Base-by-base conservation (phyloP, 2,113 vertebrate genomes). In the Stegastes partitus region DNA sequence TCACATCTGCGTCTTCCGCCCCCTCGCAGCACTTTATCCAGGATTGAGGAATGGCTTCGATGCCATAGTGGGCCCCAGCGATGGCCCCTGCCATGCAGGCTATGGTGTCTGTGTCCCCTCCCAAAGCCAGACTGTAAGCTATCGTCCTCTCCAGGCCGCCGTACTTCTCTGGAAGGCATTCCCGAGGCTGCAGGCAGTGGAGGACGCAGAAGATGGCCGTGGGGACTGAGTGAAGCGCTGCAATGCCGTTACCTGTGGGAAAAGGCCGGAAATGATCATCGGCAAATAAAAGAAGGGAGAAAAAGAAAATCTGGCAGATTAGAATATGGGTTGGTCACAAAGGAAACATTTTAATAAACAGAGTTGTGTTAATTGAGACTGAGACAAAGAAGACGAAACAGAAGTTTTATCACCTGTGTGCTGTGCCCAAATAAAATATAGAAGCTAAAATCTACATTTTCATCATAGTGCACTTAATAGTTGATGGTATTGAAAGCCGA, bases 31-130 rank as follows among this genome's bases (percentile, higher is more conserved):
- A 96, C 62, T 93, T 94, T 77, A 96, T 95, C 98, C 98, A 99
- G 25, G 93, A 92, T 1, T 91, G 91, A 16, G 97, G 95, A 31
- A 99, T 89, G 69, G 95, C 94, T 22, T 96, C 96, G 5, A 96
- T 94, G 44, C 98, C 97, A 0, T 98, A 99, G 55, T 99, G 98
- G 59, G 98, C 98, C 1, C 98, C 98, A 0, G 98, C 98, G 5
- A 99, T 98, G 81, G 98, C 98, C 68, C 97, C 98, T 0, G 98
- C 98, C 98, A 99, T 99, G 90, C 97, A 99, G 58, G 98, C 98
- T 45, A 99, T 99, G 89, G 98, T 99, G 94, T 99, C 98, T 1
- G 98, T 99, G 94, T 99, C 98, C n/a, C 98, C 98, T 2, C 98
- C 98, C 68, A 99, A 92, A 0, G 96, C 97, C 91, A 99, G 93